phyloP scores from a whole-genome alignment of 1,140 invertebrate species.

The Drosophila lacteicornis region DNA sequence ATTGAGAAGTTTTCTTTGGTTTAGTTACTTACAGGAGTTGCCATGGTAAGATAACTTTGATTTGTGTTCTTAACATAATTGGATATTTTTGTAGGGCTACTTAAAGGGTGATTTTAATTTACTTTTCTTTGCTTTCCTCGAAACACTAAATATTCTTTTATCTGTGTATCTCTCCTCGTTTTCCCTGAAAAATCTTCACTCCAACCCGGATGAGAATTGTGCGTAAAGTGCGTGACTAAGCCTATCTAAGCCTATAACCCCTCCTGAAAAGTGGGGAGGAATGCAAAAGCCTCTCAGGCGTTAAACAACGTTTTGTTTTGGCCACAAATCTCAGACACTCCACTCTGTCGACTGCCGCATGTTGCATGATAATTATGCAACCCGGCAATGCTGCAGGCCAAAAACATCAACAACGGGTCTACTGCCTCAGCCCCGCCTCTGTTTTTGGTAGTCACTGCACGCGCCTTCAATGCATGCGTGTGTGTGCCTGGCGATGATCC shows the following conservation, averaged over 20 bases:
- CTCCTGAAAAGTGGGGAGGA: too few species aligned
- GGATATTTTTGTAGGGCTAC: neutral
- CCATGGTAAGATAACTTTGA: neutral
- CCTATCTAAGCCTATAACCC: slow-evolving; percentile 2
- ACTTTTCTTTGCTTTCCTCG: neutral
- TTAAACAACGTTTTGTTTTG: slow-evolving; percentile 67
- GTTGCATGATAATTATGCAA: slow-evolving; percentile 80
- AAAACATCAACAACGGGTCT: slow-evolving; percentile 36
- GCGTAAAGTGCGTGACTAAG: slow-evolving; percentile 70
- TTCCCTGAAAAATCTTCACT: slow-evolving; percentile 16
- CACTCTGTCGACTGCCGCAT: slow-evolving; percentile 51
- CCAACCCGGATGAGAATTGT: slow-evolving; percentile 35
- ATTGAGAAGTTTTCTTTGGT: neutral
- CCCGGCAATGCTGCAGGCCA: slow-evolving; percentile 57
- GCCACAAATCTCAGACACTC: slow-evolving; percentile 67
- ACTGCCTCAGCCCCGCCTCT: neutral
- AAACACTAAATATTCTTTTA: neutral
- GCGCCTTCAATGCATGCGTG: slow-evolving; percentile 52
- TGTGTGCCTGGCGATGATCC: slow-evolving; percentile 23
- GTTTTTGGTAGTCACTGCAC: slow-evolving; percentile 55
- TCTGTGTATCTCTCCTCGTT: neutral
- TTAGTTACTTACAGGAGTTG: neutral
- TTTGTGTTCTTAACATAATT: neutral
- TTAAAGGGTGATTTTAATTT: neutral
- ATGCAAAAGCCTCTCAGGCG: slow-evolving; percentile 38